A percentile compares a stretch with the other conserved stretches of the same genome.
These are phyloP conservation scores for Artibeus lituratus DNA, from an alignment of 2,797 vertebrate genomes.

Conservation along the genomic window DNA sequence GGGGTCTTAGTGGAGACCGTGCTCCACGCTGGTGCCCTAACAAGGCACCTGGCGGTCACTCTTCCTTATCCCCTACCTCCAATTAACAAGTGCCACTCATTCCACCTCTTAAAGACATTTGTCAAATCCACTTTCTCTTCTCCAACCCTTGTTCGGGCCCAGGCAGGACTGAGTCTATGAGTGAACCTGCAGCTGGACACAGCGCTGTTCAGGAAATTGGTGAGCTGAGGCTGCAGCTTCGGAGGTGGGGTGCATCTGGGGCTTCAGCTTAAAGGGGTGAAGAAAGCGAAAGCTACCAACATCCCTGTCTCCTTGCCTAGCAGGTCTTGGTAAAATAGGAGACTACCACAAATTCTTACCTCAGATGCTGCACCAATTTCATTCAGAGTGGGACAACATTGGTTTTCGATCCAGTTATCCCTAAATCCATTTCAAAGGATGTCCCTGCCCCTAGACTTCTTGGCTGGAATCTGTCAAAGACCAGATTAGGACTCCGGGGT, in stretches of 20 bases:
- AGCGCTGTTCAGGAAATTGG: not conserved
- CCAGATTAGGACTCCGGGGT: not conserved
- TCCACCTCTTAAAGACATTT: not conserved
- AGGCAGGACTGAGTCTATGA: not conserved
- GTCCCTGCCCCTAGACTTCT: not conserved
- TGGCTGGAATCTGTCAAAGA: not conserved
- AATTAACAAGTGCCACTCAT: not conserved
- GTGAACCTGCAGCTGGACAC: not conserved
- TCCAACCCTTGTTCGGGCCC: not conserved
- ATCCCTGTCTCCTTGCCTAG: not conserved
- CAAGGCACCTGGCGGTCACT: not conserved
- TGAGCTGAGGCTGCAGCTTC: not conserved
- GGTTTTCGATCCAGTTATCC: not conserved
- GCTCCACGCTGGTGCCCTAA: not conserved
- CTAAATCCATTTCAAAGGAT: not conserved
- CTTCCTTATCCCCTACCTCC: not conserved
- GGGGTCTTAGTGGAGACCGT: not conserved
- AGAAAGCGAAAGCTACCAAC: not conserved
- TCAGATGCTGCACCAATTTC: not conserved
- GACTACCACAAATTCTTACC: not conserved
- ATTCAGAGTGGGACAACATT: not conserved
- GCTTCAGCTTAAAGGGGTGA: not conserved
- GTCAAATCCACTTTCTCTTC: not conserved
- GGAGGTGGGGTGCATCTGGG: not conserved
- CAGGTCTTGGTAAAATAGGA: not conserved